Conservation (phyloP, 2,888 invertebrate genomes). For the Andrena marginata region DNA sequence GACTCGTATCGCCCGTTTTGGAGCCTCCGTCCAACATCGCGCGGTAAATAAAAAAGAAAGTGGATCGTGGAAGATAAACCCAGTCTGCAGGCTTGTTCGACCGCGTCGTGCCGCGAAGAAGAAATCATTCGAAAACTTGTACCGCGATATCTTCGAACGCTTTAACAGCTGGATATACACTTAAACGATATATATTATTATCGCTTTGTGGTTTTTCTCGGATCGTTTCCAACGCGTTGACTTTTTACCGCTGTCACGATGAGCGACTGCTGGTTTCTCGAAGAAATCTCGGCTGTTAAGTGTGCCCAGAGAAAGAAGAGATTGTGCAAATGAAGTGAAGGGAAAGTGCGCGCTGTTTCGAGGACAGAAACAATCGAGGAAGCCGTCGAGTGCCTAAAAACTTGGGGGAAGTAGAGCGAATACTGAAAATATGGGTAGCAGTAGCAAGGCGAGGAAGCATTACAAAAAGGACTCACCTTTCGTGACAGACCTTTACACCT, state of each 20-base stretch:
- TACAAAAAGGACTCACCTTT: conserved; percentile 95
- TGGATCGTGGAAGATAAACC: background rate
- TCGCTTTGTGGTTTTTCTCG: no score
- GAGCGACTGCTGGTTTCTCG: background rate
- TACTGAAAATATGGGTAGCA: conserved; percentile 71
- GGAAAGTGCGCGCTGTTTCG: background rate
- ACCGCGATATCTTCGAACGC: background rate
- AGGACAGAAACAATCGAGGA: background rate
- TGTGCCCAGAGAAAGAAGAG: background rate
- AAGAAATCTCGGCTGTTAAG: background rate
- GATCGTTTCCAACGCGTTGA: background rate
- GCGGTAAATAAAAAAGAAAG: conserved; percentile 15
- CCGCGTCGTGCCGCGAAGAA: background rate
- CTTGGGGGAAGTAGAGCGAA: conserved; percentile 3
- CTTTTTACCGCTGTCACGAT: background rate
- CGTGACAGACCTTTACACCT: conserved; percentile 93
- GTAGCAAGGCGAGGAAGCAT: conserved; percentile 85
- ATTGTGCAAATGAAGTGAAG: conserved; percentile 20
- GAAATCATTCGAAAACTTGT: background rate
- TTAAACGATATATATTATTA: background rate
- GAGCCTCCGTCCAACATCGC: background rate
- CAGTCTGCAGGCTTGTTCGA: background rate
- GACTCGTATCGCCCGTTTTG: conserved; percentile 5
- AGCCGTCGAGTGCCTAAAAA: background rate
- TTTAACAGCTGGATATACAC: background rate